Percentiles rank a stretch among this genome's conserved stretches.
Evolutionary conservation across 2,888 invertebrate genomes (phyloP).

Genomic region (Agrotis clavis): DNA sequence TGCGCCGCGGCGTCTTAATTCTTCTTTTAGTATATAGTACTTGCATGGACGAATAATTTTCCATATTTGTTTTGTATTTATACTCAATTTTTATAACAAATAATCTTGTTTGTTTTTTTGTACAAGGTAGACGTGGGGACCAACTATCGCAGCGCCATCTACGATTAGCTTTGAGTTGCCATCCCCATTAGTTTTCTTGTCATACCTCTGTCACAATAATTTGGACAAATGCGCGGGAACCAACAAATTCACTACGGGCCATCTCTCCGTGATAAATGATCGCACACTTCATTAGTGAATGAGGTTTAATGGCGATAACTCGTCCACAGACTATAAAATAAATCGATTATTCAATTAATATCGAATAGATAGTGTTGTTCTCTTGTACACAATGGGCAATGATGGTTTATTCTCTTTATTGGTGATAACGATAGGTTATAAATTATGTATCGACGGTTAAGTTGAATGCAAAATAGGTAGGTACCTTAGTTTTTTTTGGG

Average conservation of each 20-base stretch:
- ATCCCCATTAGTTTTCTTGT: slow-evolving; percentile 61
- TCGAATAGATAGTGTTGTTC: slow-evolving; percentile 51
- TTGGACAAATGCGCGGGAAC: slow-evolving; percentile 51
- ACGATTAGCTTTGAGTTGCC: too few species aligned
- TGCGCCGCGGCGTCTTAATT: too few species aligned
- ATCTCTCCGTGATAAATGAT: slow-evolving; percentile 52
- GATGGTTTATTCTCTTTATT: slow-evolving; percentile 5
- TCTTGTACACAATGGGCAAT: slow-evolving; percentile 10
- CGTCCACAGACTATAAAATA: slow-evolving; percentile 45
- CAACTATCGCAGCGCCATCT: too few species aligned
- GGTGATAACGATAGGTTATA: background rate
- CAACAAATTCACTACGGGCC: slow-evolving; percentile 56
- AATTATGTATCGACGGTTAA: background rate
- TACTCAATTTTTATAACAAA: too few species aligned
- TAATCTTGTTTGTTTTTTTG: too few species aligned
- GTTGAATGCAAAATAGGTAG: background rate
- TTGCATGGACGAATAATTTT: too few species aligned
- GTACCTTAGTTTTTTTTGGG: background rate
- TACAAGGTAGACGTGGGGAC: too few species aligned
- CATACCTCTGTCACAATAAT: slow-evolving; percentile 59
- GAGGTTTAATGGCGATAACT: slow-evolving; percentile 55
- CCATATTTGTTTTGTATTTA: too few species aligned
- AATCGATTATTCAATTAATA: slow-evolving; percentile 46
- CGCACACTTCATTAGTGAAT: slow-evolving; percentile 63
- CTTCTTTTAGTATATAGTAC: too few species aligned